Conservation (phyloP, 2,888 invertebrate species). For the Cephonodes hylas region DNA sequence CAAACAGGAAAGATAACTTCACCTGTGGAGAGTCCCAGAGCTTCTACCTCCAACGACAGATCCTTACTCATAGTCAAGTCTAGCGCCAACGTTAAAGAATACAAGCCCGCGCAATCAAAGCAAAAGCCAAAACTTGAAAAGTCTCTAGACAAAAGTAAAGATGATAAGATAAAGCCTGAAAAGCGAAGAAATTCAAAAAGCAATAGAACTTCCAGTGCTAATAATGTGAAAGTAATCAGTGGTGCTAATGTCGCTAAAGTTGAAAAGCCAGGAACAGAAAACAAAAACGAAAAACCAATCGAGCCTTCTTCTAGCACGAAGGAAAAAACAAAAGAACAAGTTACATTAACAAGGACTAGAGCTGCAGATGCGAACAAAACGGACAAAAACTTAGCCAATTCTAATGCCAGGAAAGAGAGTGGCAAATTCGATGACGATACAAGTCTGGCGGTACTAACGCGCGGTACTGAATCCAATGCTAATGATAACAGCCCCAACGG, state of each 20-base stretch:
- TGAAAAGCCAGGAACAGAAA: conserved; percentile 26
- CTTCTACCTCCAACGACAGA: conserved; percentile 26
- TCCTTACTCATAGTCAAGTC: conserved; percentile 22
- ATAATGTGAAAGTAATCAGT: too few species aligned
- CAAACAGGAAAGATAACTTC: conserved; percentile 26
- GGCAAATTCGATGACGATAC: conserved; percentile 56
- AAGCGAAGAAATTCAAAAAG: conserved; percentile 49
- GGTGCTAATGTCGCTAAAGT: conserved; percentile 28
- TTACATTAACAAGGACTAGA: conserved; percentile 30
- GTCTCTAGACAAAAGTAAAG: conserved; percentile 32
- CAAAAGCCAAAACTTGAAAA: conserved; percentile 32
- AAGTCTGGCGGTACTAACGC: conserved; percentile 51
- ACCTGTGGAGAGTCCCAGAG: conserved; percentile 30
- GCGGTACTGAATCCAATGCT: conserved; percentile 33
- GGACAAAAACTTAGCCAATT: conserved; percentile 17
- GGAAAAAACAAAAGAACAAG: conserved; percentile 33
- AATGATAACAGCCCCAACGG: conserved; percentile 28
- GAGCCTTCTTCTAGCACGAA: conserved; percentile 28
- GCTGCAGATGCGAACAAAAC: conserved; percentile 26
- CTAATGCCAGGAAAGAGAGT: conserved; percentile 43
- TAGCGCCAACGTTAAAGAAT: conserved; percentile 19
- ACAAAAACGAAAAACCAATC: conserved; percentile 26
- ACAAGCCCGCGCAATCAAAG: conserved; percentile 25
- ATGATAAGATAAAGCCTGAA: conserved; percentile 34
- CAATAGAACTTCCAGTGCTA: conserved; percentile 44